Conservation (phyloP, 2,113 vertebrate species). For the Scartelaos histophorus region DNA sequence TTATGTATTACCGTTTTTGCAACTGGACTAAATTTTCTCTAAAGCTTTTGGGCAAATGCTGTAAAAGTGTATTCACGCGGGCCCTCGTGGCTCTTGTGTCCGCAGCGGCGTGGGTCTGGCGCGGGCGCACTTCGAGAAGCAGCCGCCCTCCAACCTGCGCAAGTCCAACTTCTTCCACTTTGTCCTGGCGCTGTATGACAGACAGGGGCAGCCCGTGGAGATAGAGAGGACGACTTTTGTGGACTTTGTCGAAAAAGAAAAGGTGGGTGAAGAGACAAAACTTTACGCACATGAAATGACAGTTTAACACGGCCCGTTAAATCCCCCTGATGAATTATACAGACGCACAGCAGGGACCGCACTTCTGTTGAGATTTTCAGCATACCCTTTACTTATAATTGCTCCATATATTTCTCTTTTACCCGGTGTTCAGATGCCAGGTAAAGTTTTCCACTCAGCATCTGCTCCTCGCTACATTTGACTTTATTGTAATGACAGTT, state of each 20-base stretch:
- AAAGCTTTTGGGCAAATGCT: neutral
- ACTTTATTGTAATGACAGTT: conserved; percentile 22
- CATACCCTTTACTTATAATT: neutral
- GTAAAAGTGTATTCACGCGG: conserved; percentile 10
- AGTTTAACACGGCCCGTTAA: conserved; percentile 24
- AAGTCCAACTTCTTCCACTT: conserved; percentile 99
- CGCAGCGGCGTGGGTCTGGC: conserved; percentile 96
- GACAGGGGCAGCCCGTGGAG: conserved; percentile 97
- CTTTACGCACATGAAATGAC: neutral
- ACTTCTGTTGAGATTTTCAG: conserved; percentile 36
- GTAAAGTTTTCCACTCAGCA: conserved; percentile 8
- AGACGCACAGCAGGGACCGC: conserved; percentile 48
- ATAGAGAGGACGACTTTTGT: conserved; percentile 95
- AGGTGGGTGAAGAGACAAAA: conserved; percentile 77
- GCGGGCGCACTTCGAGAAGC: conserved; percentile 99
- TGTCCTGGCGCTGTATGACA: conserved; percentile 96
- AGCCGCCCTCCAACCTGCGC: conserved; percentile 96
- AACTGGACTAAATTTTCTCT: neutral
- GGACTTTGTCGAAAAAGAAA: conserved; percentile 97
- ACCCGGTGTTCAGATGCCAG: neutral
- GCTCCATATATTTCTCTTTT: conserved; percentile 4
- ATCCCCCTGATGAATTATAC: conserved; percentile 51
- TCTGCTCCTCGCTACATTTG: neutral
- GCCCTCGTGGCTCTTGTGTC: conserved; percentile 76
- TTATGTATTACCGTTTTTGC: neutral